Percentiles rank a stretch among this genome's conserved stretches.
These are phyloP conservation scores for Micromussa lordhowensis DNA, from an alignment of 92 coral and sea anemone species.

Conservation along the genomic window DNA sequence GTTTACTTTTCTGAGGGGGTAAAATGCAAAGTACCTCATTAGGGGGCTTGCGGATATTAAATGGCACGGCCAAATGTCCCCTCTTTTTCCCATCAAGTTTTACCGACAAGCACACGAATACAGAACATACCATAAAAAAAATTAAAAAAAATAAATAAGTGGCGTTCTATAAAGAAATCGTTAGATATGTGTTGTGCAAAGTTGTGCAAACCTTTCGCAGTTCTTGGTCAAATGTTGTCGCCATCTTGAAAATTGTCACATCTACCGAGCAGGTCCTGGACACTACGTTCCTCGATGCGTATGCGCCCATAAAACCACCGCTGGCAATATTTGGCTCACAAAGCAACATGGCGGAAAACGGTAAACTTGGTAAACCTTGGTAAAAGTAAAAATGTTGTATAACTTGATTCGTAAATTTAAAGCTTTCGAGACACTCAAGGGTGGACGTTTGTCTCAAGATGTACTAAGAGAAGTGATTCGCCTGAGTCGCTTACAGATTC, in stretches of 20 bases:
- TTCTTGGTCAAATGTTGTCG: conserved; percentile 92
- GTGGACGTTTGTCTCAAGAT: neutral
- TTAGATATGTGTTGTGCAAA: conserved; percentile 1
- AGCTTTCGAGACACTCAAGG: neutral
- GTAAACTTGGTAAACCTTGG: neutral
- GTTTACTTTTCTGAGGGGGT: no score
- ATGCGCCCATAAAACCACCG: conserved; percentile 12
- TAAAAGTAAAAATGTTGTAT: neutral
- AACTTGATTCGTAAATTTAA: neutral
- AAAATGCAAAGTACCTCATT: no score
- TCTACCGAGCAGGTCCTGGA: conserved; percentile 1
- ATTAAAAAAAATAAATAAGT: neutral
- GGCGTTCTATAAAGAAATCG: neutral
- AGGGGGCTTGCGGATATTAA: no score
- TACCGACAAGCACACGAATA: no score
- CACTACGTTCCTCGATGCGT: neutral
- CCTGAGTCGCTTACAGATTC: conserved; percentile 5
- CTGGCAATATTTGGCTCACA: neutral
- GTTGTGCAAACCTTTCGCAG: conserved; percentile 79
- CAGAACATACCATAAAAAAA: no score
- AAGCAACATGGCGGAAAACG: conserved; percentile 54
- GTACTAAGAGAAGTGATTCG: neutral
- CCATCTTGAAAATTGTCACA: conserved; percentile 76
- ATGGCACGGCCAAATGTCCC: no score
- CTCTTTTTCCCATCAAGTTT: no score